A percentile compares a stretch with the other conserved stretches of the same genome.
Evolutionary conservation across 2,113 vertebrate genomes (phyloP).

Genomic region (Cynoglossus semilaevis): DNA sequence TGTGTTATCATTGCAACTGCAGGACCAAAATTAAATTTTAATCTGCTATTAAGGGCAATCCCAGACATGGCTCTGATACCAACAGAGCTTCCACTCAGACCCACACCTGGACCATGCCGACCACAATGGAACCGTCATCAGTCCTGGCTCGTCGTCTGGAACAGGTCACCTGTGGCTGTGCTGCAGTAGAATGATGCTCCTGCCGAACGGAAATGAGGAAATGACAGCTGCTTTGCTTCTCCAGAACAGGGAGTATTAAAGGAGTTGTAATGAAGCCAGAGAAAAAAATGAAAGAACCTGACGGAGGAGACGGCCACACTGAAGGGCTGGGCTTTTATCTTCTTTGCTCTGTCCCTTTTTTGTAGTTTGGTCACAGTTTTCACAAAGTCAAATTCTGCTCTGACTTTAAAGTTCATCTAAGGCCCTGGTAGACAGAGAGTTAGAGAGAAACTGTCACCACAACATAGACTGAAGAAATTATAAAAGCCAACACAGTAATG

Average conservation of each 20-base stretch:
- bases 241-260: slow-evolving; percentile 31
- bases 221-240: slow-evolving; percentile 59
- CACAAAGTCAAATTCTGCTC: background rate
- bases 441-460: no score
- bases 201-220: slow-evolving; percentile 51
- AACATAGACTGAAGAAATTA: no score
- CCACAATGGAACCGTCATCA: slow-evolving; percentile 42
- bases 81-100: slow-evolving; percentile 23
- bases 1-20: slow-evolving; percentile 72
- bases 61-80: slow-evolving; percentile 62
- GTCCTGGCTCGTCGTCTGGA: slow-evolving; percentile 33
- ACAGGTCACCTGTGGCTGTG: slow-evolving; percentile 55
- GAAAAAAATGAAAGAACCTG: slow-evolving; percentile 11
- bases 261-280: slow-evolving; percentile 48
- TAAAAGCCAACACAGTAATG: no score
- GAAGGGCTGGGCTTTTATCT: slow-evolving; percentile 1
- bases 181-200: slow-evolving; percentile 16
- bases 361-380: background rate
- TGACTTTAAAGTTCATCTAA: no score
- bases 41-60: slow-evolving; percentile 86
- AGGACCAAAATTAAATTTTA: slow-evolving; percentile 86
- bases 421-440: no score
- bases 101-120: slow-evolving; percentile 29
- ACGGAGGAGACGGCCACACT: slow-evolving; percentile 1
- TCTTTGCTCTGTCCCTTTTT: slow-evolving; percentile 3